Evolutionary conservation across 2,888 invertebrate species (phyloP).

Genomic region (Poecilobothrus nobilitatus): DNA sequence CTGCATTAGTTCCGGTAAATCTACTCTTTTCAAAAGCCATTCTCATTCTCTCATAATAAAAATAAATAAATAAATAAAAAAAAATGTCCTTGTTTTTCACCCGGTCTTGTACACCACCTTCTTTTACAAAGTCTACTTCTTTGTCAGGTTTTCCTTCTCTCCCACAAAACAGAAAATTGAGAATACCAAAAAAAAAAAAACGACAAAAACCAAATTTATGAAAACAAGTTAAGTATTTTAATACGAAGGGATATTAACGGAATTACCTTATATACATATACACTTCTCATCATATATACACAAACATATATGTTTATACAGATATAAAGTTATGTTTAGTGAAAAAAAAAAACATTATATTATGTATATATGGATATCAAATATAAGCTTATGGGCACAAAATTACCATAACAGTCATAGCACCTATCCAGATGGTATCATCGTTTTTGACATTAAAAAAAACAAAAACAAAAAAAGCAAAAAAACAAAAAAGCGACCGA

Average conservation of each 20-base stretch:
- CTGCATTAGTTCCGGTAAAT: not conserved
- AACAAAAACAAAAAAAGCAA: not conserved
- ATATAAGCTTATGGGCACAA: slow-evolving; percentile 6
- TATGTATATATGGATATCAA: not conserved
- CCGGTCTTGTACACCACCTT: too few relatives aligned
- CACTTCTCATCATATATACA: not conserved
- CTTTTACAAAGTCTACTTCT: too few relatives aligned
- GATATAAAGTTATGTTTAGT: not conserved
- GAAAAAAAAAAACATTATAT: too few relatives aligned
- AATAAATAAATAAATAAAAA: not conserved
- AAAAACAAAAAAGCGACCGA: not conserved
- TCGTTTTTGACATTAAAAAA: not conserved
- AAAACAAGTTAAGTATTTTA: not conserved
- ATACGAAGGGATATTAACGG: slow-evolving; percentile 3
- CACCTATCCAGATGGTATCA: slow-evolving; percentile 6
- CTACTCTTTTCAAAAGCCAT: not conserved
- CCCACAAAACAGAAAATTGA: too few relatives aligned
- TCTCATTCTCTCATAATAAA: not conserved
- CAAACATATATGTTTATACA: not conserved
- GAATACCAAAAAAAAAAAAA: not conserved
- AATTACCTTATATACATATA: slow-evolving; percentile 4
- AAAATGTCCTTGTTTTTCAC: too few relatives aligned
- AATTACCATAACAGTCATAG: slow-evolving; percentile 4
- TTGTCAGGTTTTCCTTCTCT: too few relatives aligned
- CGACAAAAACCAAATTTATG: not conserved